These are phyloP conservation scores for Melieria picta DNA, from an alignment of 2,888 invertebrate genomes.

Conservation along the genomic window DNA sequence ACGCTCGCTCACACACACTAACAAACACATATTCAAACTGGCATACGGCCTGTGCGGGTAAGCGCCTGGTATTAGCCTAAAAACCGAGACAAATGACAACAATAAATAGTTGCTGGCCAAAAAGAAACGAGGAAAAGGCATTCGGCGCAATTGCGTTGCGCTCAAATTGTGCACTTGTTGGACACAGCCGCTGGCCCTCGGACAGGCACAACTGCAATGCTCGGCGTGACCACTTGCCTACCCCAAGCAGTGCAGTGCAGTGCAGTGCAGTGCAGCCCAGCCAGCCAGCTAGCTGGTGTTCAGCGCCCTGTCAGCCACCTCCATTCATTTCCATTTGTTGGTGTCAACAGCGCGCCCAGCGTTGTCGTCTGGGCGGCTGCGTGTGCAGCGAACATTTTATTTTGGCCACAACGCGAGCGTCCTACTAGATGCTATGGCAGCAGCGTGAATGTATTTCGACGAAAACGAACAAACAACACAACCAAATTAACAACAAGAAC, in stretches of 20 bases:
- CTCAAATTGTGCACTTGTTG: not conserved
- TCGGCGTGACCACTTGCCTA: too few relatives aligned
- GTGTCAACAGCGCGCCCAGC: slow-evolving; percentile 44
- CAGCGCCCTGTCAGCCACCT: slow-evolving; percentile 43
- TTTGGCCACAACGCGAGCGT: slow-evolving; percentile 40
- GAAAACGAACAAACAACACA: not conserved
- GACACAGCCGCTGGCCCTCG: not conserved
- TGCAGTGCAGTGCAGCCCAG: slow-evolving; percentile 26
- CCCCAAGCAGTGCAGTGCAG: slow-evolving; percentile 12
- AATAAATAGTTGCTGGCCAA: slow-evolving; percentile 44
- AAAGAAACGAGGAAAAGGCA: slow-evolving; percentile 8
- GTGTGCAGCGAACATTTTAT: slow-evolving; percentile 39
- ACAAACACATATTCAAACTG: not conserved
- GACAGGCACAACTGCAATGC: slow-evolving; percentile 1
- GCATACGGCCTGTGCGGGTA: slow-evolving; percentile 11
- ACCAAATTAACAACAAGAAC: slow-evolving; percentile 1
- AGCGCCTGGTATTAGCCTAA: slow-evolving; percentile 32
- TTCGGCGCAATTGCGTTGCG: not conserved
- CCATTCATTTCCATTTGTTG: slow-evolving; percentile 59
- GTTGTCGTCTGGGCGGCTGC: not conserved
- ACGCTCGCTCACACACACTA: not conserved
- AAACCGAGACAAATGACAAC: slow-evolving; percentile 47
- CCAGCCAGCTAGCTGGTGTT: slow-evolving; percentile 34
- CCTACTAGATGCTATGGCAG: not conserved
- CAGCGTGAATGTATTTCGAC: not conserved